Percentiles rank a stretch among this genome's conserved stretches.
These are phyloP conservation scores for Clavelina lepadiformis DNA, from an alignment of 23 tunicate genomes.

Conservation along the genomic window DNA sequence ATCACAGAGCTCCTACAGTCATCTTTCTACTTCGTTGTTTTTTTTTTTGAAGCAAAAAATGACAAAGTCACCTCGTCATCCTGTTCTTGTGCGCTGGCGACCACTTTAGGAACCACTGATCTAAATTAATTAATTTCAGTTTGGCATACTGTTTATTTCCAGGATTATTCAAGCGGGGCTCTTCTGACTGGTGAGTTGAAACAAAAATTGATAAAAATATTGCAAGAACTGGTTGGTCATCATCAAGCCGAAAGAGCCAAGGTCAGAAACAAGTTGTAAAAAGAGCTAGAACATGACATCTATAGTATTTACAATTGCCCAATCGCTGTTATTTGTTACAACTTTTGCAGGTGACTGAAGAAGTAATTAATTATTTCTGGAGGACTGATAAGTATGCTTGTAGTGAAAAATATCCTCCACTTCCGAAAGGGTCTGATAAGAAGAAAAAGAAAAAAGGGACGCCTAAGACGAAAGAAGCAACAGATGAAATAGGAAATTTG, in stretches of 20 bases:
- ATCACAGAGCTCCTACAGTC: too few species aligned
- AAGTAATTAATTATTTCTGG: slow-evolving; percentile 33
- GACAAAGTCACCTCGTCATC: too few species aligned
- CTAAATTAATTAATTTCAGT: too few species aligned
- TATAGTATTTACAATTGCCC: too few species aligned
- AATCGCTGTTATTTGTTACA: not conserved
- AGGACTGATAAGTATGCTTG: slow-evolving; percentile 30
- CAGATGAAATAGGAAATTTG: too few species aligned
- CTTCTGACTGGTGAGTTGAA: slow-evolving; percentile 92
- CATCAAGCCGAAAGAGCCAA: slow-evolving; percentile 74
- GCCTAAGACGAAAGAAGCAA: too few species aligned
- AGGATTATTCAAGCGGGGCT: slow-evolving; percentile 70
- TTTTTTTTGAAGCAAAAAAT: too few species aligned
- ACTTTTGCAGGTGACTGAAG: slow-evolving; percentile 33
- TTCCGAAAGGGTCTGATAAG: slow-evolving; percentile 10
- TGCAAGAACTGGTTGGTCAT: slow-evolving; percentile 63
- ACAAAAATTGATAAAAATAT: slow-evolving; percentile 48
- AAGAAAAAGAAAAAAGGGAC: slow-evolving; percentile 36
- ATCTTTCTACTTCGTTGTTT: too few species aligned
- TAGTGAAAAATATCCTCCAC: slow-evolving; percentile 53
- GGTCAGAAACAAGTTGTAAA: slow-evolving; percentile 22
- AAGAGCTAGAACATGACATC: too few species aligned
- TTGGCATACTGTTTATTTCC: slow-evolving; percentile 4
- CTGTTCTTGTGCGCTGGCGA: too few species aligned
- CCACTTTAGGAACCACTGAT: too few species aligned